Evolutionary conservation across 2,797 vertebrate species (phyloP).

Genomic region (Neosilurus mollespiculum): DNA sequence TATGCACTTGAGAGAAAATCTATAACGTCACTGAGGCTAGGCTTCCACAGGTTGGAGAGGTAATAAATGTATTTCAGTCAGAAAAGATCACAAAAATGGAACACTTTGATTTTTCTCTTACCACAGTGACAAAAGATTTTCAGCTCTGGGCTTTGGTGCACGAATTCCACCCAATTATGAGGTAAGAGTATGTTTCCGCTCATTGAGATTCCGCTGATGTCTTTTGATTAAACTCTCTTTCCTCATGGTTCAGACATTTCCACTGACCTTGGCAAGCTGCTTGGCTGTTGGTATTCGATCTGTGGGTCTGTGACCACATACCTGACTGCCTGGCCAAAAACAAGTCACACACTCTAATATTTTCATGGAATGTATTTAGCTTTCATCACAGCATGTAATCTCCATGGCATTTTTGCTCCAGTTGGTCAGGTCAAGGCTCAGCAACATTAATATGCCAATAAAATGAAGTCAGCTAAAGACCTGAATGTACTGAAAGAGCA

Average conservation of each 20-base stretch:
- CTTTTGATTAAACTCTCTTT: constrained; percentile 26
- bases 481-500: no score
- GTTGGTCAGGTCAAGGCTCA: no score
- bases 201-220: constrained; percentile 34
- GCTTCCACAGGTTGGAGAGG: neutral
- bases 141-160: constrained; percentile 94
- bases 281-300: constrained; percentile 20
- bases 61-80: constrained; percentile 9
- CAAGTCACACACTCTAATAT: no score
- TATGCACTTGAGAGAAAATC: constrained; percentile 11
- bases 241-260: constrained; percentile 18
- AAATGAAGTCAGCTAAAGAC: no score
- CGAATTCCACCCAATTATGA: constrained; percentile 95
- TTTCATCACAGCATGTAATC: no score
- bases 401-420: no score
- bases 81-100: neutral
- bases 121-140: constrained; percentile 91
- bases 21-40: neutral
- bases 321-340: neutral
- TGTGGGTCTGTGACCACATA: constrained; percentile 45
- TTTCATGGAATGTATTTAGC: no score
- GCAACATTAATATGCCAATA: no score
- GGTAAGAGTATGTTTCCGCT: constrained; percentile 69
- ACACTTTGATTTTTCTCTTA: constrained; percentile 13
- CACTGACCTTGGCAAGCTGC: constrained; percentile 40